Evolutionary conservation across 2,113 vertebrate species (phyloP).

Genomic region (Thryonomys swinderianus): DNA sequence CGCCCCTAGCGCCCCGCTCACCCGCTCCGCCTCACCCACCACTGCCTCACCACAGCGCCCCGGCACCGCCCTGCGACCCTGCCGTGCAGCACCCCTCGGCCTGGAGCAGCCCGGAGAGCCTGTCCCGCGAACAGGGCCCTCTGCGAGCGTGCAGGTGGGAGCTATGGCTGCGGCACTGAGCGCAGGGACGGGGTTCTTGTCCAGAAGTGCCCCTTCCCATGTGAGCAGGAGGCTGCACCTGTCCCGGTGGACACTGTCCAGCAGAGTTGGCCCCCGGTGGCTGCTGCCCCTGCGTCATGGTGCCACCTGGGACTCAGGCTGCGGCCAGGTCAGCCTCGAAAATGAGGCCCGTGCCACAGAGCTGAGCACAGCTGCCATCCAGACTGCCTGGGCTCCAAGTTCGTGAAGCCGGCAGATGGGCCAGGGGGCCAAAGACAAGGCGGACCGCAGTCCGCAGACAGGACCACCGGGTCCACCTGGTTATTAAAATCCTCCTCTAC

Average conservation of each 20-base stretch:
- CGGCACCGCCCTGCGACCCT: background rate
- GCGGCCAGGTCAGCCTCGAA: background rate
- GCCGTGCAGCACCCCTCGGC: background rate
- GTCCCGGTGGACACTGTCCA: background rate
- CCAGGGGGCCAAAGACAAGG: background rate
- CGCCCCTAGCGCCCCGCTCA: background rate
- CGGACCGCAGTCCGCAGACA: background rate
- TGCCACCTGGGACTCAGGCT: background rate
- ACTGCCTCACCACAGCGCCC: background rate
- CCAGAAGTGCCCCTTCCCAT: background rate
- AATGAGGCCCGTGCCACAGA: background rate
- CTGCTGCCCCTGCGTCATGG: background rate
- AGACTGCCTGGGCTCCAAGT: background rate
- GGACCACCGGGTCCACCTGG: background rate
- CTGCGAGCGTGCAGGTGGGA: background rate
- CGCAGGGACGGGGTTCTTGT: background rate
- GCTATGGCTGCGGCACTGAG: background rate
- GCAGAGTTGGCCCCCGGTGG: background rate
- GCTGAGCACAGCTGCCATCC: background rate
- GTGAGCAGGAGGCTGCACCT: background rate
- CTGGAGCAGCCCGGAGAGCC: background rate
- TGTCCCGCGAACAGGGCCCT: background rate
- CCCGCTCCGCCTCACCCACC: background rate
- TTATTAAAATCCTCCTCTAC: background rate
- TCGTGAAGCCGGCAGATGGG: background rate